Conservation (phyloP, 2,797 vertebrate genomes). For the Tragelaphus oryx region DNA sequence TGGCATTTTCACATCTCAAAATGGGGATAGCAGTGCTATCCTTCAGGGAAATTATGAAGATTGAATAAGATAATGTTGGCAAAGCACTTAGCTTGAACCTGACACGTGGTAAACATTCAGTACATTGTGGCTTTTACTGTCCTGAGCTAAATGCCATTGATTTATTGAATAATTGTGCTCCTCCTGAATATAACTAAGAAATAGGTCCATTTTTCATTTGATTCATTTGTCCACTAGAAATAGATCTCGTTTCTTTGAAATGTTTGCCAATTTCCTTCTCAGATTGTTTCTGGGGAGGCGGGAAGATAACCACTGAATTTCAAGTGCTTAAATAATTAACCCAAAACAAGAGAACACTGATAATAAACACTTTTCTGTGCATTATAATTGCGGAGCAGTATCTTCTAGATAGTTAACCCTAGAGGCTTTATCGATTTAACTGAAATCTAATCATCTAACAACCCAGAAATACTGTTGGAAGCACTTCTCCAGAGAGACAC, state of each 20-base stretch:
- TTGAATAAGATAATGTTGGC: constrained; percentile 22
- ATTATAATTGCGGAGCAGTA: constrained; percentile 30
- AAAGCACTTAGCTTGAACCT: not conserved
- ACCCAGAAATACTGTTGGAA: constrained; percentile 29
- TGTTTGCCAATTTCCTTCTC: constrained; percentile 40
- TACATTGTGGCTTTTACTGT: not conserved
- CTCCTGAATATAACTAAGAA: constrained; percentile 22
- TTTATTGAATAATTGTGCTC: not conserved
- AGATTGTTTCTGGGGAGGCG: constrained; percentile 1
- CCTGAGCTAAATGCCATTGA: not conserved
- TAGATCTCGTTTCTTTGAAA: not conserved
- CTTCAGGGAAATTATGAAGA: constrained; percentile 4
- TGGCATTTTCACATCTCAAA: not conserved
- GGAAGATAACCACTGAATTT: constrained; percentile 9
- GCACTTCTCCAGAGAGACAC: constrained; percentile 7
- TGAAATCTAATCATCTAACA: constrained; percentile 50
- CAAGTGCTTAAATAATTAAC: constrained; percentile 59
- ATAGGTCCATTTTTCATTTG: constrained; percentile 44
- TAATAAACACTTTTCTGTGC: constrained; percentile 51
- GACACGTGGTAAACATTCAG: not conserved
- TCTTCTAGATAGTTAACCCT: constrained; percentile 39
- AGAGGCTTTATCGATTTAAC: constrained; percentile 48
- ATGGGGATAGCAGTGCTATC: not conserved
- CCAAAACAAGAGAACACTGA: constrained; percentile 38
- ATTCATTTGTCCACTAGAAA: constrained; percentile 18